Evolutionary conservation across 1,140 invertebrate species (phyloP), one percentile per base, ranked within the genome.

Genomic region (Lethrus apterus): DNA sequence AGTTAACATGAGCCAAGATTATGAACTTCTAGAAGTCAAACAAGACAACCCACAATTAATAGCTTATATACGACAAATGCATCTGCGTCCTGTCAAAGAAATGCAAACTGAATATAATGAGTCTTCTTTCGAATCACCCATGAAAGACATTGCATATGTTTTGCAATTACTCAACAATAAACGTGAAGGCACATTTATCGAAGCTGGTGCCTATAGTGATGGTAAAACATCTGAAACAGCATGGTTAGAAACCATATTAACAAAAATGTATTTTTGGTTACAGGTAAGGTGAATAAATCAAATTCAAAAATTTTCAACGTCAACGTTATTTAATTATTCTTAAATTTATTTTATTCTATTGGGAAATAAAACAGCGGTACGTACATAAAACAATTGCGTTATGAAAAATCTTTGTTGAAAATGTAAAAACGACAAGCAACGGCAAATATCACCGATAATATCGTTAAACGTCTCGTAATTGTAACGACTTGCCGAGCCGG

Each of bases 41-140:
- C 83, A 85, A 69, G 83, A 84, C 60, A 79, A 85, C 57, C 76
- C 79, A 3, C 70, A 78, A 53, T 70, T 88, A 42, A 77, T 86
- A 21, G 75, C 74, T 40, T 86, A 84, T 61, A 83, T 88, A 46
- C 70, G 78, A 26, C 75, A 84, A 54, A 72, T 79, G 13, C 74
- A 78, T 48, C 65, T 81, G 55, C 66, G 67, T 14, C 64, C 65
- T 4, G 67, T 64, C 19, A 54, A 65, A 21, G 63, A 68, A 34
- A 59, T 65, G 2, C 62, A 70, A 59, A 66, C 62, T 19, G 59
- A 63, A 42, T 56, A 56, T 15, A 47, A 60, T 10, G 57, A 64
- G 15, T 53, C 56, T 15, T 35, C 47, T 31, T 48, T 31, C 7
- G 50, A 56, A 19, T 33, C 29, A 13, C 60, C 59, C 11, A 55